A percentile compares a stretch with the other conserved stretches of the same genome.
Conservation (phyloP, 2,113 vertebrate genomes). For the Gadus chalcogrammus region DNA sequence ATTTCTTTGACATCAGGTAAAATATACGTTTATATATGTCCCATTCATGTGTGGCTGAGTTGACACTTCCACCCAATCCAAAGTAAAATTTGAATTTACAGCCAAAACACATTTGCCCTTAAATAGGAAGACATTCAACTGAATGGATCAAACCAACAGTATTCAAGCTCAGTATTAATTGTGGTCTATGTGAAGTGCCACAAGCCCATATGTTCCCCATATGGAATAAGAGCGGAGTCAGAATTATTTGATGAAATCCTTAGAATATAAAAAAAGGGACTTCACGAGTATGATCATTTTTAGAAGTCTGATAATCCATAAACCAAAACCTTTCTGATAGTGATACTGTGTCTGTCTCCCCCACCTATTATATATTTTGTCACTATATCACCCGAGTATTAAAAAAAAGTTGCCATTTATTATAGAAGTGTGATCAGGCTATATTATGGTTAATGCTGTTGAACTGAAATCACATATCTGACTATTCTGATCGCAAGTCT, state of each 20-base stretch:
- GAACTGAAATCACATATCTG: not conserved
- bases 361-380: conserved; percentile 51
- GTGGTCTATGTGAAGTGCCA: conserved; percentile 30
- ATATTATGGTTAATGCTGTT: not conserved
- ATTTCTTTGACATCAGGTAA: conserved; percentile 29
- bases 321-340: conserved; percentile 48
- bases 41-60: conserved; percentile 28
- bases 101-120: no score
- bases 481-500: conserved; percentile 36
- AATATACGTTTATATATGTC: conserved; percentile 20
- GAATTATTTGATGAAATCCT: conserved; percentile 18
- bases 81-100: no score
- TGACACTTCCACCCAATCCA: not conserved
- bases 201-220: conserved; percentile 14
- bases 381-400: conserved; percentile 55
- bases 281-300: not conserved
- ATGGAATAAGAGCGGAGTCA: no score
- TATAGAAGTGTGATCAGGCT: conserved; percentile 31
- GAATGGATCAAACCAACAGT: no score
- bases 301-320: conserved; percentile 37
- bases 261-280: not conserved
- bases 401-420: conserved; percentile 43
- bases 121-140: no score
- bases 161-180: conserved; percentile 5
- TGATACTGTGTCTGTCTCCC: conserved; percentile 45